Evolutionary conservation across 2,888 invertebrate species (phyloP).

Genomic region (Mycalesis mineus): DNA sequence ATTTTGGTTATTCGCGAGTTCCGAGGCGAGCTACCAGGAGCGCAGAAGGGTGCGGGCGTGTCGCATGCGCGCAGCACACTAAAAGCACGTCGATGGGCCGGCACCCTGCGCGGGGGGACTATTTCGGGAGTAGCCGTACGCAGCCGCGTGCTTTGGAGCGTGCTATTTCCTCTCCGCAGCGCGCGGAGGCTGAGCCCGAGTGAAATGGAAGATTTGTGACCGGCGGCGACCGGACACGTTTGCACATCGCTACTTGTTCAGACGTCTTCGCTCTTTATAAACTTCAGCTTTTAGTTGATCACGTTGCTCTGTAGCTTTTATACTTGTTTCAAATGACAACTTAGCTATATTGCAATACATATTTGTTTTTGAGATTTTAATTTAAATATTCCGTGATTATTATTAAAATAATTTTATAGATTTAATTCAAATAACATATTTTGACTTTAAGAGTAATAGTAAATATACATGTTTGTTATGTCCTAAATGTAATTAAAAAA

Average conservation of each 20-base stretch:
- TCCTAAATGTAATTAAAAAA: no score
- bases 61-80: conserved; percentile 79
- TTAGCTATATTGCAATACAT: no score
- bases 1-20: conserved; percentile 52
- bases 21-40: conserved; percentile 54
- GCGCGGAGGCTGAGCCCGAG: conserved; percentile 72
- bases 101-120: conserved; percentile 67
- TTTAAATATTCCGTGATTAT: no score
- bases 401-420: no score
- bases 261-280: conserved; percentile 13
- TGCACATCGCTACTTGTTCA: conserved; percentile 24
- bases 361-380: no score
- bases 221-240: conserved; percentile 40
- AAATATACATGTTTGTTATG: no score
- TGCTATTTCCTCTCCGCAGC: conserved; percentile 74
- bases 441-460: no score
- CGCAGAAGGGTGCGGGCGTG: conserved; percentile 76
- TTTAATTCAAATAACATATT: no score
- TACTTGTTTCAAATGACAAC: neutral
- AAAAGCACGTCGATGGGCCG: conserved; percentile 77
- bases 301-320: neutral
- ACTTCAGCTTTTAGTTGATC: conserved; percentile 5
- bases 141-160: conserved; percentile 77
- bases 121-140: conserved; percentile 78
- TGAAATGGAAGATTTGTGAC: conserved; percentile 78